phyloP scores from a whole-genome alignment of 2,797 vertebrate species.

The Neomorphus geoffroyi region DNA sequence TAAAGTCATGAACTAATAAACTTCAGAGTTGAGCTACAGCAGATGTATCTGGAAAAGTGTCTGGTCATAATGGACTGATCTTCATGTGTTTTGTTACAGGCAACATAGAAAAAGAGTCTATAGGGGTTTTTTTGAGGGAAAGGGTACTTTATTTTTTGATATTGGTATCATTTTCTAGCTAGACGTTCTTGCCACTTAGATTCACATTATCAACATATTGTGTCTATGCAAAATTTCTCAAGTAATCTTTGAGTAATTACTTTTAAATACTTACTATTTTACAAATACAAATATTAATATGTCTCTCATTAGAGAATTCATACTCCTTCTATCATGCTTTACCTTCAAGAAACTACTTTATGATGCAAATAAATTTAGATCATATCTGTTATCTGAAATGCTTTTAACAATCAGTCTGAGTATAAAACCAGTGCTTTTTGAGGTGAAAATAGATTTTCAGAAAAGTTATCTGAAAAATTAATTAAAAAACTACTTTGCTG shows the following conservation, averaged over 20 bases:
- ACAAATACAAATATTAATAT: background rate
- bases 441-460: background rate
- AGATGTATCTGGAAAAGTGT: slow-evolving; percentile 56
- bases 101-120: background rate
- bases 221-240: background rate
- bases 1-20: slow-evolving; percentile 56
- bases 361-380: slow-evolving; percentile 5
- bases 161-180: background rate
- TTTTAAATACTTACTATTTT: background rate
- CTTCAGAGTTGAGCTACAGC: slow-evolving; percentile 47
- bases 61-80: slow-evolving; percentile 53
- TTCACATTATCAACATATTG: background rate
- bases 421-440: background rate
- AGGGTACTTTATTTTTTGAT: background rate
- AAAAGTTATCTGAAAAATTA: background rate
- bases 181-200: background rate
- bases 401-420: background rate
- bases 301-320: background rate
- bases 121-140: background rate
- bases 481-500: background rate
- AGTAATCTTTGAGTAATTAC: background rate
- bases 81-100: slow-evolving; percentile 2
- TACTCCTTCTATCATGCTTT: background rate
- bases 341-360: background rate
- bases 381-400: background rate